These are phyloP conservation scores for Mimachlamys varia DNA, from an alignment of 2,888 invertebrate species.

Conservation along the genomic window DNA sequence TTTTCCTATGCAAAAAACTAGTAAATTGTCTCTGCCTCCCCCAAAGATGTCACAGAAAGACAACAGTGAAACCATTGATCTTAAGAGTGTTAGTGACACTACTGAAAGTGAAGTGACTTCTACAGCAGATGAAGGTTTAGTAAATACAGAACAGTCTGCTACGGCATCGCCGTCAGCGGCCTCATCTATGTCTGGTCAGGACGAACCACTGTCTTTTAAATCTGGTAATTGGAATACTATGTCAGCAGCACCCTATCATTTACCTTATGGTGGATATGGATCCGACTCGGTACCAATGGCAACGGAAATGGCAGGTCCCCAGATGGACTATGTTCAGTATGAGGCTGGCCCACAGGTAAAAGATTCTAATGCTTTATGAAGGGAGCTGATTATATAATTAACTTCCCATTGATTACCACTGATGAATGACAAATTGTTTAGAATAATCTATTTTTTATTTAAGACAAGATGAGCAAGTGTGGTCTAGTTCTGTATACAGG, in stretches of 20 bases:
- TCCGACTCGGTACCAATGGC: neutral
- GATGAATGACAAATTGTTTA: no score
- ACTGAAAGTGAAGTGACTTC: slow-evolving; percentile 17
- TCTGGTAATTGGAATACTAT: slow-evolving; percentile 36
- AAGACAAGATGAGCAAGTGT: no score
- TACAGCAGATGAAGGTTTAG: neutral
- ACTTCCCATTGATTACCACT: no score
- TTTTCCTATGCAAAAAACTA: neutral
- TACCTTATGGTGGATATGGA: slow-evolving; percentile 13
- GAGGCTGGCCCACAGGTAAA: slow-evolving; percentile 37
- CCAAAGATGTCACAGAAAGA: neutral
- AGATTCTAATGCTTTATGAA: neutral
- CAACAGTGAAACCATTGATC: slow-evolving; percentile 23
- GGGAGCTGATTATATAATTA: no score
- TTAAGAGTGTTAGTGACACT: slow-evolving; percentile 31
- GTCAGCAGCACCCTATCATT: neutral
- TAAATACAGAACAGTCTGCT: neutral
- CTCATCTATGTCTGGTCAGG: slow-evolving; percentile 44
- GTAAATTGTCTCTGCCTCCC: slow-evolving; percentile 46
- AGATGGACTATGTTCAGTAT: slow-evolving; percentile 36
- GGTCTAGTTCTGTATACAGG: no score
- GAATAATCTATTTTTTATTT: no score
- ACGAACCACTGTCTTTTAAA: slow-evolving; percentile 60
- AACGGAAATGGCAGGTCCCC: neutral
- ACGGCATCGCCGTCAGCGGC: neutral